Percentiles rank a stretch among this genome's conserved stretches.
Evolutionary conservation across 2,888 invertebrate species (phyloP).

Genomic region (Strigamia crassipes): DNA sequence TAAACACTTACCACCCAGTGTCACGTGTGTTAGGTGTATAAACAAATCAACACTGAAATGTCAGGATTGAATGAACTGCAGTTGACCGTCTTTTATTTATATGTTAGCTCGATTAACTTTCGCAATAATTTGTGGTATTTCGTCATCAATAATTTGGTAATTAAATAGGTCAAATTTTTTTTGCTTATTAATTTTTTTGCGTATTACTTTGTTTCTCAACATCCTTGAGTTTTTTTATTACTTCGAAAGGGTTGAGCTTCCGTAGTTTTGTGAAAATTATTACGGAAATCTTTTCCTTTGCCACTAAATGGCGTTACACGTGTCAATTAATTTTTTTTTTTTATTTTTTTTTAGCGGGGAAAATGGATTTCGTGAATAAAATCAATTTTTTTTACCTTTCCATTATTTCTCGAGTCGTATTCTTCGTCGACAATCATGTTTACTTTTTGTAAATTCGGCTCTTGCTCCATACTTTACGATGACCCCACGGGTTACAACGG

Average conservation of each 20-base stretch:
- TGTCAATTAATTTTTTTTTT: too few species aligned
- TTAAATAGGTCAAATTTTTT: conserved; percentile 7
- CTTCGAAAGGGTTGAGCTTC: too few species aligned
- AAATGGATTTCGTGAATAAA: too few species aligned
- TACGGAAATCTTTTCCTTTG: not conserved
- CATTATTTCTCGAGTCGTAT: not conserved
- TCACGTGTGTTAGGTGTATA: not conserved
- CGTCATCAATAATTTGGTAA: not conserved
- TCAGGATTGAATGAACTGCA: not conserved
- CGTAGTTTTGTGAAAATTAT: not conserved
- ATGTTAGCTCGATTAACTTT: not conserved
- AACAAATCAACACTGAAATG: not conserved
- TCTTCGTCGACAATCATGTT: not conserved
- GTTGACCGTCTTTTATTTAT: not conserved
- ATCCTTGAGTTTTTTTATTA: not conserved
- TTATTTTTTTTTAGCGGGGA: too few species aligned
- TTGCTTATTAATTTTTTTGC: not conserved
- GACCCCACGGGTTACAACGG: not conserved
- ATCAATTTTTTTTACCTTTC: not conserved
- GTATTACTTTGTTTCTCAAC: not conserved
- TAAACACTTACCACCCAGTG: not conserved
- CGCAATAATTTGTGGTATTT: not conserved
- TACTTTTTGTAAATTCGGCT: conserved; percentile 7
- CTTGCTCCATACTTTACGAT: not conserved
- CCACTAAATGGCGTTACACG: too few species aligned